Conservation (phyloP, 2,888 invertebrate genomes). For the Agrotis puta region DNA sequence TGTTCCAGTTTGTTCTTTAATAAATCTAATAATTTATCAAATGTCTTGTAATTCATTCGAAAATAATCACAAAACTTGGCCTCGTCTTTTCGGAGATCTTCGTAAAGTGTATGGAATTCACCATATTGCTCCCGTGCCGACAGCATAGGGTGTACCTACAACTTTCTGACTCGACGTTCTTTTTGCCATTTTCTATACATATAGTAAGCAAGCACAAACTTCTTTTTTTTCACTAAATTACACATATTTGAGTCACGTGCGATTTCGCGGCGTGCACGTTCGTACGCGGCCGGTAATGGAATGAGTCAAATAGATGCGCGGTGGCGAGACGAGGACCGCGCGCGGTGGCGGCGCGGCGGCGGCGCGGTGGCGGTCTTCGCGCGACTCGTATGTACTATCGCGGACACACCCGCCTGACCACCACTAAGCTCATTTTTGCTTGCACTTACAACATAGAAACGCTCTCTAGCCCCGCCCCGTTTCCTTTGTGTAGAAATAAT, state of each 20-base stretch:
- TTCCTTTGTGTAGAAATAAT: too few species aligned
- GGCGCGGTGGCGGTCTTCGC: too few species aligned
- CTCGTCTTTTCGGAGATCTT: constrained; percentile 58
- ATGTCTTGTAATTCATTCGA: constrained; percentile 59
- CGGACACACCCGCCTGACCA: too few species aligned
- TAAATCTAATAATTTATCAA: constrained; percentile 54
- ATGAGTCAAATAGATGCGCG: too few species aligned
- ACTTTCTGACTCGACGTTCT: constrained; percentile 52
- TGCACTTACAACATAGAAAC: too few species aligned
- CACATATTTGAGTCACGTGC: constrained; percentile 25
- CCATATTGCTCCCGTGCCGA: constrained; percentile 53
- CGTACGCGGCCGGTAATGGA: too few species aligned
- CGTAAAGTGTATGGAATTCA: constrained; percentile 60
- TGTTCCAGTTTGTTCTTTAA: constrained; percentile 58
- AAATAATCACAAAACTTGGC: constrained; percentile 60
- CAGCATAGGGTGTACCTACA: constrained; percentile 56
- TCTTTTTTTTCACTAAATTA: constrained; percentile 34
- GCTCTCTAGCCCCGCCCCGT: too few species aligned
- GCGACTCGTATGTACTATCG: too few species aligned
- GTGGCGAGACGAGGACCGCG: too few species aligned
- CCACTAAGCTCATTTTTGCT: too few species aligned
- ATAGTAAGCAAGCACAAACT: constrained; percentile 45
- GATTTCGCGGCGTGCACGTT: too few species aligned
- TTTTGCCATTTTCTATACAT: constrained; percentile 53
- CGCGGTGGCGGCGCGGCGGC: too few species aligned